Percentiles rank a stretch among this genome's conserved stretches.
Conservation (phyloP, 2,113 vertebrate genomes). For the Platichthys flesus region DNA sequence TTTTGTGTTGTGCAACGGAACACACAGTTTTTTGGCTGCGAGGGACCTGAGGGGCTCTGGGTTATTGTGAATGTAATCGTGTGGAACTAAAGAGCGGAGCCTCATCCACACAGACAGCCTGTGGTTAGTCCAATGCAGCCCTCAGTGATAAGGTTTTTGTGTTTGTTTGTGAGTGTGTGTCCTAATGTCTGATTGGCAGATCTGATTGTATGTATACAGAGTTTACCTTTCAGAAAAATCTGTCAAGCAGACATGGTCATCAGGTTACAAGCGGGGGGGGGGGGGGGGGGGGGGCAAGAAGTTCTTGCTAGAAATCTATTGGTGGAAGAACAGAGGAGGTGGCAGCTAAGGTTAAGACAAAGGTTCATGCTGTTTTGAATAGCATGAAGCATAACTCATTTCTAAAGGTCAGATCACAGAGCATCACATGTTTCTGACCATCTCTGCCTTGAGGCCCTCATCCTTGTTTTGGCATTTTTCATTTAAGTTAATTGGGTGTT, state of each 20-base stretch:
- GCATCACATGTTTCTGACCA: constrained; percentile 16
- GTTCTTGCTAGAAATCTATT: background rate
- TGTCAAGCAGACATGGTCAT: constrained; percentile 8
- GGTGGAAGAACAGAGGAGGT: constrained; percentile 39
- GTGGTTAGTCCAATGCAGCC: constrained; percentile 33
- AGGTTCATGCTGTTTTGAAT: constrained; percentile 42
- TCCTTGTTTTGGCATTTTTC: background rate
- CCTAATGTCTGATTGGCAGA: constrained; percentile 11
- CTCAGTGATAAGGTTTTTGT: background rate
- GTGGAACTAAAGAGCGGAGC: constrained; percentile 76
- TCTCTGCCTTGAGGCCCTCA: background rate
- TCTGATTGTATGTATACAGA: constrained; percentile 7
- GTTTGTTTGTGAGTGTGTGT: background rate
- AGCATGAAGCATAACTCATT: constrained; percentile 45
- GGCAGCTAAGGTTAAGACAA: constrained; percentile 26
- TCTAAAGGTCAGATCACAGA: constrained; percentile 55
- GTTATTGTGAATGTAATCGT: constrained; percentile 78
- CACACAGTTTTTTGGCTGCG: constrained; percentile 54
- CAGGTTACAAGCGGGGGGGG: background rate
- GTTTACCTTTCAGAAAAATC: constrained; percentile 26
- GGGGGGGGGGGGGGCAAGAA: background rate
- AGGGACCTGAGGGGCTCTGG: constrained; percentile 58
- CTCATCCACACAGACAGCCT: constrained; percentile 53
- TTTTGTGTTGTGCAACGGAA: constrained; percentile 55
- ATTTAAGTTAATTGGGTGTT: background rate